Percentiles rank a stretch among this genome's conserved stretches.
Conservation (phyloP, 1,140 invertebrate species). For the Trichonephila clavata region DNA sequence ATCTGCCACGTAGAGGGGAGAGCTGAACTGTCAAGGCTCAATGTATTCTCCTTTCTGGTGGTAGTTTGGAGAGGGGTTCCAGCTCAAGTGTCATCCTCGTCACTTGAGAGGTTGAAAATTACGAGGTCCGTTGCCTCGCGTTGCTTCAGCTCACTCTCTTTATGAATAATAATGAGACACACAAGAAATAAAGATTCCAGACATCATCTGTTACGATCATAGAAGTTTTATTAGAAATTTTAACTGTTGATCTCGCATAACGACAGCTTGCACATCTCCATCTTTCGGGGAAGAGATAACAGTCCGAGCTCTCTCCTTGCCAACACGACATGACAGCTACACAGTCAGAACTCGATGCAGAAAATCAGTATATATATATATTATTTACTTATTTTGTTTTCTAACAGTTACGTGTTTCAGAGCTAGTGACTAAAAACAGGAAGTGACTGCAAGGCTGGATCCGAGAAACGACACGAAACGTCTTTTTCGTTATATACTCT, state of each 20-base stretch:
- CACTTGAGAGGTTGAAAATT: too few relatives aligned
- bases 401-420: constrained; percentile 11
- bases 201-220: constrained; percentile 24
- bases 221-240: constrained; percentile 75
- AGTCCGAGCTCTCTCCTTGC: not conserved
- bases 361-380: not conserved
- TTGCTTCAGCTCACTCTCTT: not conserved
- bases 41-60: too few relatives aligned
- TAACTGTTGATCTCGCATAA: constrained; percentile 70
- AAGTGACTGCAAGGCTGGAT: constrained; percentile 62
- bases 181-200: not conserved
- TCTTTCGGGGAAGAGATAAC: not conserved
- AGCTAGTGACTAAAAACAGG: constrained; percentile 58
- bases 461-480: not conserved
- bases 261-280: constrained; percentile 60
- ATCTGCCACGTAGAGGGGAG: too few relatives aligned
- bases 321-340: constrained; percentile 24
- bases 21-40: too few relatives aligned
- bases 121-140: too few relatives aligned
- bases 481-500: too few relatives aligned
- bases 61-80: too few relatives aligned
- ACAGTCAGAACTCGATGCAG: not conserved
- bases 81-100: too few relatives aligned
- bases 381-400: not conserved
- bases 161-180: not conserved